Evolutionary conservation across 2,113 vertebrate species (phyloP).

Genomic region (Nerophis ophidion): DNA sequence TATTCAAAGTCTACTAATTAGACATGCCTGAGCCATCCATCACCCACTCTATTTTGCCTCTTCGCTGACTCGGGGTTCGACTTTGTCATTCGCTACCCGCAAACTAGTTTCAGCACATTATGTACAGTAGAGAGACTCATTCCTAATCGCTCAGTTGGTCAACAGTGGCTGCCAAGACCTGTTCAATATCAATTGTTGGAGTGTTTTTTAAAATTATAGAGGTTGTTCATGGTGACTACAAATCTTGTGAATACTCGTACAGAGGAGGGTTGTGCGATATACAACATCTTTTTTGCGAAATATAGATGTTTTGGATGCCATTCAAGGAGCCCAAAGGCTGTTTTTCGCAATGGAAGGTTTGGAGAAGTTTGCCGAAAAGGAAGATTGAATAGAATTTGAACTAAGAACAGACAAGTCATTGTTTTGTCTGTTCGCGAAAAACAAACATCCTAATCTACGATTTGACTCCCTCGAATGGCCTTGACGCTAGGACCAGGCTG

Average conservation of each 20-base stretch:
- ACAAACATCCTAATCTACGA: too few relatives aligned
- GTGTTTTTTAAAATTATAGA: neutral
- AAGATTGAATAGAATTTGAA: too few relatives aligned
- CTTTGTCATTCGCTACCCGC: neutral
- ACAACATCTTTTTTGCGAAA: too few relatives aligned
- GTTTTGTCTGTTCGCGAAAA: too few relatives aligned
- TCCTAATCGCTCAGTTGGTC: neutral
- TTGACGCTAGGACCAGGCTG: too few relatives aligned
- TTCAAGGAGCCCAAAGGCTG: too few relatives aligned
- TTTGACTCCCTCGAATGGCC: too few relatives aligned
- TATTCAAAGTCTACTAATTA: conserved; percentile 23
- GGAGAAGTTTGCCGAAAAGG: too few relatives aligned
- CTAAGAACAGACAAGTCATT: too few relatives aligned
- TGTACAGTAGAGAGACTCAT: neutral
- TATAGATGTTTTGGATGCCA: too few relatives aligned
- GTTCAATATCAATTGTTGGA: neutral
- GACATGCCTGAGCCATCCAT: conserved; percentile 15
- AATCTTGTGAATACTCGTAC: neutral
- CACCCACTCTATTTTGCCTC: conserved; percentile 1
- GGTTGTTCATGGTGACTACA: neutral
- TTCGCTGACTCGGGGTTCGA: conserved; percentile 2
- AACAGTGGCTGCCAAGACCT: neutral
- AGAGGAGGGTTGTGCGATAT: too few relatives aligned
- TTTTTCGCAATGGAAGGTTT: too few relatives aligned
- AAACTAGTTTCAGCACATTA: neutral